phyloP scores from a whole-genome alignment of 2,797 vertebrate species.

The Oryzias sinensis region DNA sequence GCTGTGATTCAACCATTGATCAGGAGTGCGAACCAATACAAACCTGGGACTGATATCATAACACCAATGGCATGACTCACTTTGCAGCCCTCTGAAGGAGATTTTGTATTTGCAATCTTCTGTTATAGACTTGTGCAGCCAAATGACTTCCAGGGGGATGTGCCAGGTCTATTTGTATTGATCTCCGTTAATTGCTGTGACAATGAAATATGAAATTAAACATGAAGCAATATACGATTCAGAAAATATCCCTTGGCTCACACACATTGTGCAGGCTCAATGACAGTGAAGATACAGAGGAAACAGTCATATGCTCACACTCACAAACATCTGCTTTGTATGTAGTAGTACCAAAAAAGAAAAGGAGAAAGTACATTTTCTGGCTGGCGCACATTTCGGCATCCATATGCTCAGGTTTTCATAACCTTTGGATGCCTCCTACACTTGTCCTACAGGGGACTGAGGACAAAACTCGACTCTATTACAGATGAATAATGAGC shows the following conservation, averaged over 20 bases:
- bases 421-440: conserved; percentile 66
- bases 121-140: conserved; percentile 48
- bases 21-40: conserved; percentile 40
- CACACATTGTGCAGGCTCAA: conserved; percentile 9
- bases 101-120: conserved; percentile 54
- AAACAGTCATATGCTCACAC: background rate
- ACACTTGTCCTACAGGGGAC: conserved; percentile 61
- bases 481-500: conserved; percentile 73
- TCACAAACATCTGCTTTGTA: conserved; percentile 35
- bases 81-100: conserved; percentile 41
- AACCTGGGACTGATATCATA: conserved; percentile 51
- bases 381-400: conserved; percentile 37
- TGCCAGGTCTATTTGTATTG: conserved; percentile 52
- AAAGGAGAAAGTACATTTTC: conserved; percentile 10
- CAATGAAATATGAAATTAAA: conserved; percentile 49
- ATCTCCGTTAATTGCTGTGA: conserved; percentile 67
- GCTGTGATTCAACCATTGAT: conserved; percentile 60
- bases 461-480: conserved; percentile 60
- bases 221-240: conserved; percentile 19
- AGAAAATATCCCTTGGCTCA: conserved; percentile 25
- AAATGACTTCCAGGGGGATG: conserved; percentile 59
- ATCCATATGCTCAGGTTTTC: conserved; percentile 43
- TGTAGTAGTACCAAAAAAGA: conserved; percentile 12
- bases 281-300: background rate
- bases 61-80: conserved; percentile 57